A percentile compares a stretch with the other conserved stretches of the same genome.
Conservation (phyloP, 2,113 vertebrate genomes). For the Phylloscopus trochilus region DNA sequence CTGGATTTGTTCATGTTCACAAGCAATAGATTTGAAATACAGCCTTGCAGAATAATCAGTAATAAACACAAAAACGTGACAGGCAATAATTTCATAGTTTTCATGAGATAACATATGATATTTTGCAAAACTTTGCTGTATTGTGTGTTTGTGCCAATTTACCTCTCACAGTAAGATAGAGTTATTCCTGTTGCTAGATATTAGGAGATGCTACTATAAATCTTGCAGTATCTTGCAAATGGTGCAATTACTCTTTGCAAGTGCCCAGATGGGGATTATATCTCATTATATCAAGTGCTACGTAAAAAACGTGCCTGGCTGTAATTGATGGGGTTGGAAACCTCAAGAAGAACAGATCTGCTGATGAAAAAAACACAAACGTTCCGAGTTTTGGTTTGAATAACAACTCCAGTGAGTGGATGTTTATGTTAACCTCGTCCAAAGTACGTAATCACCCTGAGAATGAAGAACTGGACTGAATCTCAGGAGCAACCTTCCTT, state of each 20-base stretch:
- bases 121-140: not conserved
- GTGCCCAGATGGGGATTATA: slow-evolving; percentile 55
- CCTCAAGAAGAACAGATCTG: slow-evolving; percentile 29
- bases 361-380: slow-evolving; percentile 22
- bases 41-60: slow-evolving; percentile 16
- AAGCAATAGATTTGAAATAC: slow-evolving; percentile 33
- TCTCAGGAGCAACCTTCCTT: not conserved
- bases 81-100: slow-evolving; percentile 45
- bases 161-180: not conserved
- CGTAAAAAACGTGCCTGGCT: slow-evolving; percentile 25
- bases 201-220: slow-evolving; percentile 39
- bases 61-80: slow-evolving; percentile 14
- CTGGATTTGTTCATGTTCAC: slow-evolving; percentile 9
- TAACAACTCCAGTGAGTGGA: not conserved
- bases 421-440: slow-evolving; percentile 29
- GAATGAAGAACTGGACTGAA: slow-evolving; percentile 1
- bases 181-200: not conserved
- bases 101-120: not conserved
- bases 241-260: slow-evolving; percentile 44
- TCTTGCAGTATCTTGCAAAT: slow-evolving; percentile 38
- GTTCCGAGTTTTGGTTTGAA: not conserved
- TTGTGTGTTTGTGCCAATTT: not conserved
- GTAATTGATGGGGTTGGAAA: slow-evolving; percentile 43
- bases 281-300: slow-evolving; percentile 45
- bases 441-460: slow-evolving; percentile 13